Base-by-base conservation (phyloP, 2,113 vertebrate species). In the Ancistrus triradiatus region DNA sequence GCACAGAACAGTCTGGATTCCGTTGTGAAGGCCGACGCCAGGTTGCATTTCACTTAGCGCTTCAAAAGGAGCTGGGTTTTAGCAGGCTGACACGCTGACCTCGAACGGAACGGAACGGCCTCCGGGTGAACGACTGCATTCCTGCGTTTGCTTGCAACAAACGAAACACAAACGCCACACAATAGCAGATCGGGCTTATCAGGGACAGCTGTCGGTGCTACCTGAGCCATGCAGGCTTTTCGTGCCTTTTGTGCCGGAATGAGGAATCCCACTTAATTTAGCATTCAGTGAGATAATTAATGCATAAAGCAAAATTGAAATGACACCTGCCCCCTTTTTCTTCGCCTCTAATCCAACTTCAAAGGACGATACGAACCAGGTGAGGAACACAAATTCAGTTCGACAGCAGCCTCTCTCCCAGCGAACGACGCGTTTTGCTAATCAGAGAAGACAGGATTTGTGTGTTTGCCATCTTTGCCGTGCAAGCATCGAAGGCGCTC, bases 21-120 rank as follows among this genome's bases (percentile, higher is more conserved):
- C 68, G 79, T 66, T 75, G 64, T 38, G 61, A 67, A 66, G 78
- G 70, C 73, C 80, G n/a, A 75, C 72, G 79, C 75, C 78, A 78
- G 63, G 78, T 40, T 82, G 78, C 83, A 85, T 78, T 84, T 86
- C 86, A 84, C 81, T 88, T 80, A 81, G 57, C 49, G 50, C 81
- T 81, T 87, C 78, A 88, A 85, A 84, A 78, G 50, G 7, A 52
- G 18, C 17, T 2, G 74, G 76, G 77, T 80, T 69, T 85, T 85
- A 85, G 83, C 72, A 74, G 80, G 51, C 10, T 40, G 18, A 43
- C 74, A 79, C 80, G 83, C 81, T 86, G 68, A 84, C 85, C 85
- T 52, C 71, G 14, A 73, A 73, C 74, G 76, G 65, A 81, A 79
- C 77, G n/a, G 72, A 79, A 52, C 62, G 68, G 9, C 6, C 14